Conservation (phyloP, 1,140 invertebrate species). For the Drosophila miranda region DNA sequence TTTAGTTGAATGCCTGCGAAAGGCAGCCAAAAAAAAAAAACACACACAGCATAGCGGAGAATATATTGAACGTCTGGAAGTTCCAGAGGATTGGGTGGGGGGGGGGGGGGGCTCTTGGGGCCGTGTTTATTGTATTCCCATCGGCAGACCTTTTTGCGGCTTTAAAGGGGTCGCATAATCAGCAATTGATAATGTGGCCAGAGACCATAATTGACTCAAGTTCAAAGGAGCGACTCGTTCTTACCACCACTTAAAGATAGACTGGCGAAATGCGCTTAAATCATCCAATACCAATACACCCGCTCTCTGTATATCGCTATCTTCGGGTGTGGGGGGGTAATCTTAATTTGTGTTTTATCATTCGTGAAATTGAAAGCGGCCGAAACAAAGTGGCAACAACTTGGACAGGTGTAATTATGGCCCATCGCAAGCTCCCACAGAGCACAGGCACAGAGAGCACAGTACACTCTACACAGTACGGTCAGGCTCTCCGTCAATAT, state of each 20-base stretch:
- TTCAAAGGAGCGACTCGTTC: slow-evolving; percentile 16
- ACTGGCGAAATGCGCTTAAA: slow-evolving; percentile 4
- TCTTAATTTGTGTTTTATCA: slow-evolving; percentile 72
- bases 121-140: slow-evolving; percentile 40
- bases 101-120: not conserved
- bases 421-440: slow-evolving; percentile 6
- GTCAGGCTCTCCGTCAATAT: slow-evolving; percentile 49
- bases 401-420: slow-evolving; percentile 78
- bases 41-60: not conserved
- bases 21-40: not conserved
- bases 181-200: slow-evolving; percentile 59
- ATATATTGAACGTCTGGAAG: slow-evolving; percentile 24
- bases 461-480: no score
- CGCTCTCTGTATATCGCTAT: no score
- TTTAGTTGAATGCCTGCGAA: slow-evolving; percentile 56
- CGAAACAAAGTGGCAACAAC: slow-evolving; percentile 55
- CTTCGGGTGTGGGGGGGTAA: slow-evolving; percentile 4
- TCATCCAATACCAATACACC: slow-evolving; percentile 10
- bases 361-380: slow-evolving; percentile 72
- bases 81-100: no score
- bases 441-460: no score
- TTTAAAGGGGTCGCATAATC: slow-evolving; percentile 60
- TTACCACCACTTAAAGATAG: slow-evolving; percentile 4
- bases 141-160: slow-evolving; percentile 64
- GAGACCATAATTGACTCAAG: slow-evolving; percentile 55